These are phyloP conservation scores for Sebastolobus alascanus DNA, from an alignment of 2,797 vertebrate species.

Conservation along the genomic window DNA sequence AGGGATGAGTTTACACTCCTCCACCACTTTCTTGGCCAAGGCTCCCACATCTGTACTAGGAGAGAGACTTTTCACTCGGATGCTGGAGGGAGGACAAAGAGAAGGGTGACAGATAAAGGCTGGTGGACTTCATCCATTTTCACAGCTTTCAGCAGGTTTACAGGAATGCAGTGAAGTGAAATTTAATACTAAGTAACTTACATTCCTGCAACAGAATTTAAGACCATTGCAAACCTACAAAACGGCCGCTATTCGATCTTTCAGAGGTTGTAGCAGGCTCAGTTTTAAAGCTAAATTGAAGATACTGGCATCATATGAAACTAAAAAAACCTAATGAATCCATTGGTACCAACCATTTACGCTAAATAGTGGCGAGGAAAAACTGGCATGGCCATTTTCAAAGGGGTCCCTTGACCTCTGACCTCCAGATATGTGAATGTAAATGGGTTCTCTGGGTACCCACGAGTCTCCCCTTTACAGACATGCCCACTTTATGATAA, in stretches of 20 bases:
- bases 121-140: background rate
- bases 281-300: too few relatives aligned
- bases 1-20: constrained; percentile 96
- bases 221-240: background rate
- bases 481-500: too few relatives aligned
- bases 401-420: too few relatives aligned
- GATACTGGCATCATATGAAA: too few relatives aligned
- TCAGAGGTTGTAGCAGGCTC: too few relatives aligned
- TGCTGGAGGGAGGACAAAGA: constrained; percentile 78
- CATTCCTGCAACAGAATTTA: background rate
- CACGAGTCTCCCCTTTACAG: too few relatives aligned
- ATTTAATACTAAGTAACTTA: background rate
- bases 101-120: background rate
- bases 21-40: constrained; percentile 94
- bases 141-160: background rate
- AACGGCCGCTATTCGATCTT: too few relatives aligned
- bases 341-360: accelerated
- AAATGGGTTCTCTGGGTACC: too few relatives aligned
- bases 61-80: constrained; percentile 95
- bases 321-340: too few relatives aligned
- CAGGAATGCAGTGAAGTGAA: background rate
- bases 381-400: too few relatives aligned
- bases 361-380: too few relatives aligned
- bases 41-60: constrained; percentile 93
- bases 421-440: too few relatives aligned